phyloP scores from a whole-genome alignment of 2,888 invertebrate species.

The Drosophila meridionalis region DNA sequence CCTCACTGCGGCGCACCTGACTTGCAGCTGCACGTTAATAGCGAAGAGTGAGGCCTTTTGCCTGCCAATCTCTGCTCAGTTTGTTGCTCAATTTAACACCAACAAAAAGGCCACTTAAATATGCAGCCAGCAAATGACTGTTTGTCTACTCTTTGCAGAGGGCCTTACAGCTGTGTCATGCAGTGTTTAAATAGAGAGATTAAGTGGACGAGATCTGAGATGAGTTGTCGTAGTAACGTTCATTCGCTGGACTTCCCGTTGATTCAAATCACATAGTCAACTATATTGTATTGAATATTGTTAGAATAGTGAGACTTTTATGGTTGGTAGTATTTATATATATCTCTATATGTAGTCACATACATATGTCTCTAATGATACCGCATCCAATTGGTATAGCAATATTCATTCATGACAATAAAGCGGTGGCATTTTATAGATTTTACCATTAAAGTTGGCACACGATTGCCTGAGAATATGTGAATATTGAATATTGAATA shows the following conservation, averaged over 20 bases:
- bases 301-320: not conserved
- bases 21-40: conserved; percentile 56
- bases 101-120: conserved; percentile 72
- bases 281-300: not conserved
- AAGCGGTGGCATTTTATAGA: too few species aligned
- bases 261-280: not conserved
- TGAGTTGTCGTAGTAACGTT: not conserved
- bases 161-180: not conserved
- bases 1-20: conserved; percentile 14
- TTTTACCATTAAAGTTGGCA: too few species aligned
- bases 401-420: too few species aligned
- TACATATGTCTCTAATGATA: too few species aligned
- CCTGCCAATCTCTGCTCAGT: conserved; percentile 48
- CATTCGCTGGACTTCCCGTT: not conserved
- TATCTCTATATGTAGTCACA: too few species aligned
- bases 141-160: not conserved
- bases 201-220: not conserved
- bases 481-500: too few species aligned
- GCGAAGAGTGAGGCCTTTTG: conserved; percentile 71
- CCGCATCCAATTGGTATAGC: too few species aligned
- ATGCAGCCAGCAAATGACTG: conserved; percentile 28
- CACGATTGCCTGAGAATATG: too few species aligned
- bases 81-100: conserved; percentile 75
- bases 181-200: too few species aligned
- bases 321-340: too few species aligned